Evolutionary conservation across 2,797 vertebrate species (phyloP).

Genomic region (Bradypodion pumilum): DNA sequence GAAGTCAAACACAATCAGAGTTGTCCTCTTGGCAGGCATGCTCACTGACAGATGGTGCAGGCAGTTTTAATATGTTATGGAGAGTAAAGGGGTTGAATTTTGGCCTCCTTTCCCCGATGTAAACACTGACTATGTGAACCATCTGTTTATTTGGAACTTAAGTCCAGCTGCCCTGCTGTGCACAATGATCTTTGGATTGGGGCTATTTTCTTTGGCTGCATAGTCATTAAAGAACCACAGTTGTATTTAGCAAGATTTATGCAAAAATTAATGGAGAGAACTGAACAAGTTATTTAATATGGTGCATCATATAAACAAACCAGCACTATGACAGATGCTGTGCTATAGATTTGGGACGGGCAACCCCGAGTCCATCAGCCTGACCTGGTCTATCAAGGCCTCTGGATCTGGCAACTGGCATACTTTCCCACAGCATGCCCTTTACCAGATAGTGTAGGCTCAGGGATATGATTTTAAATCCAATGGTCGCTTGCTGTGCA

Average conservation of each 20-base stretch:
- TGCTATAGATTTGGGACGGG: neutral
- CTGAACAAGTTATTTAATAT: neutral
- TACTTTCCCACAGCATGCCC: neutral
- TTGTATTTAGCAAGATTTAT: neutral
- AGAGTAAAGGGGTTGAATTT: neutral
- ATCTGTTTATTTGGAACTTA: neutral
- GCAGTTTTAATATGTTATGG: neutral
- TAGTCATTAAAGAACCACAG: neutral
- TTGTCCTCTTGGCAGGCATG: neutral
- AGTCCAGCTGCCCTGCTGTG: neutral
- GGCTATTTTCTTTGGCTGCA: constrained; percentile 3
- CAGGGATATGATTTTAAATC: neutral
- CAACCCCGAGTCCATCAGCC: neutral
- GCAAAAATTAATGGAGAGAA: neutral
- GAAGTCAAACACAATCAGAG: neutral
- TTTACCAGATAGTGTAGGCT: neutral
- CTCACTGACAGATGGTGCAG: neutral
- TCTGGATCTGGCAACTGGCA: neutral
- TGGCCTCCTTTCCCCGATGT: neutral
- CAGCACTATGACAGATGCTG: neutral
- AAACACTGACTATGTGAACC: neutral
- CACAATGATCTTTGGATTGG: neutral
- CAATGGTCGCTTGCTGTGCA: neutral
- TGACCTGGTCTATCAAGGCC: neutral
- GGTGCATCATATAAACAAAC: neutral